phyloP scores from a whole-genome alignment of 2,888 invertebrate genomes.

The Plutella xylostella region DNA sequence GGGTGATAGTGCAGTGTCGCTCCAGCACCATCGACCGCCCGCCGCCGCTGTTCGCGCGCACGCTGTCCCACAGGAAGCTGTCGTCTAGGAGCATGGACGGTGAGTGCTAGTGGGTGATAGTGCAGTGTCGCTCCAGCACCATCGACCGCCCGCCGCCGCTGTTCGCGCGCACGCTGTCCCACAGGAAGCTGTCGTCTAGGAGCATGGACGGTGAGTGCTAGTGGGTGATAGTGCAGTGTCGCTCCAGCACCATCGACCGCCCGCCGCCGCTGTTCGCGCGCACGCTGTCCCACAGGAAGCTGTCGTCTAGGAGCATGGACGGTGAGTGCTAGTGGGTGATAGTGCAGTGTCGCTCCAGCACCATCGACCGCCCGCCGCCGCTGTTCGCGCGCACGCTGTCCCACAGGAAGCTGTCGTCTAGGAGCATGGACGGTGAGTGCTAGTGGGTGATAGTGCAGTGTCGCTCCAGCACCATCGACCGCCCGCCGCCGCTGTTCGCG shows the following conservation, averaged over 20 bases:
- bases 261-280: constrained; percentile 88
- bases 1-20: no score
- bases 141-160: no score
- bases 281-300: constrained; percentile 83
- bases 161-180: constrained; percentile 88
- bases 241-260: no score
- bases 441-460: no score
- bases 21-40: no score
- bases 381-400: constrained; percentile 89
- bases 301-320: constrained; percentile 89
- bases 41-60: constrained; percentile 87
- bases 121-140: no score
- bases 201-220: constrained; percentile 90
- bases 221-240: no score
- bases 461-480: no score
- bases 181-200: constrained; percentile 82
- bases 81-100: constrained; percentile 91
- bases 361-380: no score
- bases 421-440: constrained; percentile 89
- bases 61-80: constrained; percentile 83
- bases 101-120: no score
- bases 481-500: constrained; percentile 87
- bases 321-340: no score
- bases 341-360: no score
- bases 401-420: constrained; percentile 81